Conservation (phyloP, 2,113 vertebrate genomes). For the Brienomyrus longianalis region DNA sequence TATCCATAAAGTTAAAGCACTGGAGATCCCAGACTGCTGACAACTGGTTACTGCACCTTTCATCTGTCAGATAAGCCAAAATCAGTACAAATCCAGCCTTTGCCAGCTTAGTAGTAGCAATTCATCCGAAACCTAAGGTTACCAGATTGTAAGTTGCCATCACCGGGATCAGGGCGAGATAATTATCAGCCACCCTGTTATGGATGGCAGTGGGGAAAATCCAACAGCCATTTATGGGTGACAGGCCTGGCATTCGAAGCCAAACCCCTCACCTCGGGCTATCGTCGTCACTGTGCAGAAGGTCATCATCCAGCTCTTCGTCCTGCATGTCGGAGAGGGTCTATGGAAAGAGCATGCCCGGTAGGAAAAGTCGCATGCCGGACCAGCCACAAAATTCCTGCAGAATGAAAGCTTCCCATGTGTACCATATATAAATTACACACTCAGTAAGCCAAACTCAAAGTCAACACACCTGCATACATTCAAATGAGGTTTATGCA, state of each 20-base stretch:
- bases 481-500: neutral
- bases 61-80: neutral
- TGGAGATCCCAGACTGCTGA: neutral
- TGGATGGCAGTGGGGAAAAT: neutral
- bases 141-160: neutral
- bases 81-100: neutral
- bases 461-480: neutral
- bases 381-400: neutral
- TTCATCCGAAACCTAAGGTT: neutral
- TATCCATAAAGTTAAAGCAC: neutral
- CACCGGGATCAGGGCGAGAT: neutral
- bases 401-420: neutral
- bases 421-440: neutral
- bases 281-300: neutral
- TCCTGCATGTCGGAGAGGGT: neutral
- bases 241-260: neutral
- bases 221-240: neutral
- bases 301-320: neutral
- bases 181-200: neutral
- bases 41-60: neutral
- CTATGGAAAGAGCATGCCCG: neutral
- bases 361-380: neutral
- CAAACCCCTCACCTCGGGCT: neutral
- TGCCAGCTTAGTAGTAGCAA: neutral
- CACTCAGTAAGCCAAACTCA: neutral